These are phyloP conservation scores for Cryptosula pallasiana DNA, from an alignment of 2,888 invertebrate species.

Conservation along the genomic window DNA sequence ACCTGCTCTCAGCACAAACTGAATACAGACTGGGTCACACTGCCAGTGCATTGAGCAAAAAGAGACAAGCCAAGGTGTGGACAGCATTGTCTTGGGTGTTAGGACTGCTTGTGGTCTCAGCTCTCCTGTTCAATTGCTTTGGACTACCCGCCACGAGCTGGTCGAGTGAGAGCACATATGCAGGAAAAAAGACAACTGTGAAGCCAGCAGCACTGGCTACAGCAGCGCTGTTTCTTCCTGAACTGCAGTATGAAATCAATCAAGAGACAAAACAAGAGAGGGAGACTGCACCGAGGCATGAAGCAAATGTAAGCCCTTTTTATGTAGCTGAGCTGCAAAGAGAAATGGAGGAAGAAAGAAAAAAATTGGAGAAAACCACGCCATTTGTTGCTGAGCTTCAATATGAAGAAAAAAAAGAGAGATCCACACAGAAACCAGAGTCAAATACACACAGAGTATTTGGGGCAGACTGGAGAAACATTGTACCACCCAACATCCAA, in stretches of 20 bases:
- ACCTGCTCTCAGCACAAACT: conserved; percentile 3
- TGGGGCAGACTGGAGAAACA: too few species aligned
- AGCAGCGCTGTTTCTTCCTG: too few species aligned
- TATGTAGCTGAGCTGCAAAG: neutral
- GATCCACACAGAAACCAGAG: too few species aligned
- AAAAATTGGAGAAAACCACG: too few species aligned
- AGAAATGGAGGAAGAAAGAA: conserved; percentile 4
- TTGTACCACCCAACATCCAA: too few species aligned
- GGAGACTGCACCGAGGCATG: neutral
- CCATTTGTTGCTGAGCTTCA: too few species aligned
- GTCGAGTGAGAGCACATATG: too few species aligned
- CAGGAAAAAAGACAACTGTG: too few species aligned
- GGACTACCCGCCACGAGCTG: neutral
- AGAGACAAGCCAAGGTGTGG: conserved; percentile 1
- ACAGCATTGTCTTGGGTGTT: neutral
- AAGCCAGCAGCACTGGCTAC: too few species aligned
- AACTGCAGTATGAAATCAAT: neutral
- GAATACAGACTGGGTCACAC: neutral
- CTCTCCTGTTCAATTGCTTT: neutral
- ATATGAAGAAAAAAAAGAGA: too few species aligned
- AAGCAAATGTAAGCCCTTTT: neutral
- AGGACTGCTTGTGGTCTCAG: neutral
- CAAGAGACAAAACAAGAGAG: neutral
- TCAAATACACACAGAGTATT: too few species aligned
- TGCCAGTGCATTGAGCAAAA: neutral